These are phyloP conservation scores for Chelidonichthys spinosus DNA, from an alignment of 2,797 vertebrate genomes.

Conservation along the genomic window DNA sequence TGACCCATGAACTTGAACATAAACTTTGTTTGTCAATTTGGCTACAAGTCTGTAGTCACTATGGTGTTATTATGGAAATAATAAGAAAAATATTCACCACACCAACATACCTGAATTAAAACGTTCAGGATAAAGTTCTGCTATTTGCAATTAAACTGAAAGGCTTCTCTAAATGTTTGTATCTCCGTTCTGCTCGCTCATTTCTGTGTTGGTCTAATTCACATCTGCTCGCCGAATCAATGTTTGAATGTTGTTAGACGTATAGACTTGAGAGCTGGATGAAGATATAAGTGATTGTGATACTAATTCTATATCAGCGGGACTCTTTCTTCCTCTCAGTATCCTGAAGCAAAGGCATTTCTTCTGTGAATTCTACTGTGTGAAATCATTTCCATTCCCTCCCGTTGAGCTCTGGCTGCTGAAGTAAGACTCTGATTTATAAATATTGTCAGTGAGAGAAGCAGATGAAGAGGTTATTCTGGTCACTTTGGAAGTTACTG, in stretches of 20 bases:
- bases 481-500: background rate
- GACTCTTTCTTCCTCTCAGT: background rate
- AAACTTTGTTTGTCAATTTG: background rate
- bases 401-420: background rate
- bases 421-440: background rate
- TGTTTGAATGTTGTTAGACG: constrained; percentile 11
- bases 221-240: background rate
- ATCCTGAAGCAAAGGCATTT: constrained; percentile 1
- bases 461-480: constrained; percentile 3
- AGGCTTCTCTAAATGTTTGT: background rate
- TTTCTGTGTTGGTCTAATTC: constrained; percentile 11
- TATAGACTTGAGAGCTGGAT: background rate
- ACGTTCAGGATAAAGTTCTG: background rate
- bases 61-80: background rate
- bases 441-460: background rate
- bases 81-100: too few relatives aligned
- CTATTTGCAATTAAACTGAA: background rate
- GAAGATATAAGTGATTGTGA: constrained; percentile 1
- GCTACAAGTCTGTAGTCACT: background rate
- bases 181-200: background rate
- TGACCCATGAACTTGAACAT: background rate
- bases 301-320: constrained; percentile 11
- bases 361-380: background rate
- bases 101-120: background rate
- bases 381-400: constrained; percentile 1